Base-by-base conservation (phyloP, 2,888 invertebrate genomes). In the Dryococelus australis region DNA sequence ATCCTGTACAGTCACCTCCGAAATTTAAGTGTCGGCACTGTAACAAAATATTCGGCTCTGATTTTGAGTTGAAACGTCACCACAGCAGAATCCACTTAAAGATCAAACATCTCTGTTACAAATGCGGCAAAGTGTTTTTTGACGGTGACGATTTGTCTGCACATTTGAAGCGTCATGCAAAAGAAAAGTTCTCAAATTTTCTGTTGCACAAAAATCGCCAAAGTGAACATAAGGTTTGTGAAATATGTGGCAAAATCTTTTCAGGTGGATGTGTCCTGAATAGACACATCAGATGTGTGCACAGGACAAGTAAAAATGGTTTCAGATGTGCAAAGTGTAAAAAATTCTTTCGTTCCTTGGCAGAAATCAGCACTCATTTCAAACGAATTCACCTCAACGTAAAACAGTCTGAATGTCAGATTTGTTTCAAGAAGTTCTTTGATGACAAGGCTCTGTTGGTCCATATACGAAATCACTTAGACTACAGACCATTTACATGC, bases 201-300 rank as follows among this genome's bases (percentile, higher is more conserved):
- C 65, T 65, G 35, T n/a, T 20, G 20, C 65, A 8, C n/a, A 16
- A 65, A 24, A 65, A 65, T 24, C 65, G n/a, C 16, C 8, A 65
- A 65, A 65, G 8, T 65, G n/a, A 65, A n/a, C n/a, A 20, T 20
- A 65, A 65, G 65, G 65, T 65, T 83, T 83, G 83, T 83, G 83
- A 83, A 20, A 35, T 83, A 8, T 83, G 83, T 83, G 83, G 83
- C 43, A 83, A 83, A 83, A 24, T 24, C 10, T 83, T 83, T 83
- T 65, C 65, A 28, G 24, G 35, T 27, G 35, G 13, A 24, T 4
- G 83, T 8, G 28, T 35, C 28, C 35, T 83, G 8, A 43, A 43
- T 13, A 43, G 83, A 28, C 28, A 43, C 83, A 35, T 65, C 83
- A 83, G 83, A n/a, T 28, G 24, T 28, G 83, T 28, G 5, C 83